phyloP scores from a whole-genome alignment of 2,888 invertebrate genomes.

The Candidula unifasciata region DNA sequence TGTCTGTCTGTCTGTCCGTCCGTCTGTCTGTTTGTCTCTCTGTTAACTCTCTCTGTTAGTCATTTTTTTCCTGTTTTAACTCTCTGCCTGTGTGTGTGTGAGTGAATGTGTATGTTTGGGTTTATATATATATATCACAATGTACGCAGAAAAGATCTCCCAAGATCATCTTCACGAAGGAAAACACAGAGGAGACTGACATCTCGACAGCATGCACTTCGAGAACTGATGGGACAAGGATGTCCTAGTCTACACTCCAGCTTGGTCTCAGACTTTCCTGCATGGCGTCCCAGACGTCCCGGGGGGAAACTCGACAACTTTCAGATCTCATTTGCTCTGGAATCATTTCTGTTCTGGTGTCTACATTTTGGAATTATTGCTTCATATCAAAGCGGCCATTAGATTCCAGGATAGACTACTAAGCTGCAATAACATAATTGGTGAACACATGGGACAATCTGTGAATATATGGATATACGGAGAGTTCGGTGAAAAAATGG shows the following conservation, averaged over 20 bases:
- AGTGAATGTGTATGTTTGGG: no score
- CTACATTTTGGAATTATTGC: background rate
- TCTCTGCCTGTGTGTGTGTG: no score
- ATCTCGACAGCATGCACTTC: background rate
- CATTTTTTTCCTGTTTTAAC: no score
- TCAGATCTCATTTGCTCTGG: background rate
- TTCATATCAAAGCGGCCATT: background rate
- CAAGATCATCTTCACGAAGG: no score
- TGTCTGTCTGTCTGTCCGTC: no score
- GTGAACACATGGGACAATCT: background rate
- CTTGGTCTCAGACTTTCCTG: background rate
- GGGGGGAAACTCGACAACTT: background rate
- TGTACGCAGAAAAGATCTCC: no score
- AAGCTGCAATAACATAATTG: conserved; percentile 1
- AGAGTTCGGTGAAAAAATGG: background rate
- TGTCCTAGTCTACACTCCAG: background rate
- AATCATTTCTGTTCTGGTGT: background rate
- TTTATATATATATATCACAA: no score
- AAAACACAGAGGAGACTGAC: background rate
- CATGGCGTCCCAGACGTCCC: background rate
- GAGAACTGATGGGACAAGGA: background rate
- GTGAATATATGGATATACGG: background rate
- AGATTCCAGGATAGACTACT: background rate
- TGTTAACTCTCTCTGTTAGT: no score
- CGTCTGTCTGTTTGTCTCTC: no score